Conservation (phyloP, 2,797 vertebrate genomes). For the Microhierax caerulescens region DNA sequence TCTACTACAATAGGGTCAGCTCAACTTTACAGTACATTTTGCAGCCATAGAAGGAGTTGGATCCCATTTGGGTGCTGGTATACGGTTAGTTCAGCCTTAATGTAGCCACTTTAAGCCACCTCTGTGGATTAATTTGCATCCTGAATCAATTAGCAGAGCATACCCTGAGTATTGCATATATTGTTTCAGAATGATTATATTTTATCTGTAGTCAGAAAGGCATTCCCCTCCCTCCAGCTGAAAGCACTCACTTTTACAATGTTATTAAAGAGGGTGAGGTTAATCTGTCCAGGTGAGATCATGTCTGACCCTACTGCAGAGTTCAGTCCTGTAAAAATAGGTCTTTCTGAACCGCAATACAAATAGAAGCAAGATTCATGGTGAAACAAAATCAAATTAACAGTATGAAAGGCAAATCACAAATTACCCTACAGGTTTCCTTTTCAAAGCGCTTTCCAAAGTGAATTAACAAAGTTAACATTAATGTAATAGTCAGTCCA, state of each 20-base stretch:
- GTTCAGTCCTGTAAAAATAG: constrained; percentile 28
- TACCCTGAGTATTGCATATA: not conserved
- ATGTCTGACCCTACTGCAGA: not conserved
- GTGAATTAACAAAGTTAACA: constrained; percentile 4
- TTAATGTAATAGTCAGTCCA: not conserved
- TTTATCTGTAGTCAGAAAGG: not conserved
- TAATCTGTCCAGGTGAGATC: not conserved
- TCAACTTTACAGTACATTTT: not conserved
- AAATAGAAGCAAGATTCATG: not conserved
- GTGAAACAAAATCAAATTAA: not conserved
- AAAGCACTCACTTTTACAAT: not conserved
- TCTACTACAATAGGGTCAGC: not conserved
- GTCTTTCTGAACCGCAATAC: not conserved
- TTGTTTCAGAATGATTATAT: not conserved
- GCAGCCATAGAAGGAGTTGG: not conserved
- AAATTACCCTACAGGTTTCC: constrained; percentile 3
- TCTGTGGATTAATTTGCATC: not conserved
- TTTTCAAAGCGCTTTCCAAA: not conserved
- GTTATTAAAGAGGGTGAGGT: not conserved
- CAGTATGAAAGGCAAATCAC: not conserved
- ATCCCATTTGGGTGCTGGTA: not conserved
- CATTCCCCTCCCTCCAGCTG: not conserved
- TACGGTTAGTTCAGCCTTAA: not conserved
- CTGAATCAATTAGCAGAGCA: not conserved
- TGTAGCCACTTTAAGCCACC: not conserved